phyloP scores from a whole-genome alignment of 2,797 vertebrate species.

The Odontamblyopus rebecca region DNA sequence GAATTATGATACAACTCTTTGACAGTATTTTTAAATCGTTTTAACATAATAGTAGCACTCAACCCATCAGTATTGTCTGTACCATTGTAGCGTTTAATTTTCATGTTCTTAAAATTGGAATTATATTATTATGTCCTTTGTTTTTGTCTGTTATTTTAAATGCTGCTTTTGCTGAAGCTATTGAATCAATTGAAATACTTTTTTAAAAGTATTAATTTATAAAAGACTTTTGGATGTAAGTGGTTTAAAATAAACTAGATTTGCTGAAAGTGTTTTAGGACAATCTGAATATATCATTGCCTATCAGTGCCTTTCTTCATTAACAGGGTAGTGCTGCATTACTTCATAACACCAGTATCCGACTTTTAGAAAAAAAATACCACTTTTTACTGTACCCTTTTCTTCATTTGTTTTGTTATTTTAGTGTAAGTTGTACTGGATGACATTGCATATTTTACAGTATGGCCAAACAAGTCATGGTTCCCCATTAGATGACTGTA shows the following conservation, averaged over 20 bases:
- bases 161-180: background rate
- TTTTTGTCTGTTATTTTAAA: constrained; percentile 9
- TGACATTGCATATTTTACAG: background rate
- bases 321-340: constrained; percentile 56
- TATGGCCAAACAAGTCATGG: background rate
- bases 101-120: constrained; percentile 33
- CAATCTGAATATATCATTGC: constrained; percentile 46
- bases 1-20: constrained; percentile 26
- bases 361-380: constrained; percentile 4
- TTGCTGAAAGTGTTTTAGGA: constrained; percentile 28
- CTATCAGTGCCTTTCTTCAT: constrained; percentile 40
- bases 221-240: constrained; percentile 3
- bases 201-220: constrained; percentile 32
- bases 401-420: too few species aligned
- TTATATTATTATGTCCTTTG: constrained; percentile 23
- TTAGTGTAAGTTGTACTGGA: background rate
- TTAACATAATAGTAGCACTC: constrained; percentile 36
- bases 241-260: background rate
- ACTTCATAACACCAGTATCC: constrained; percentile 25
- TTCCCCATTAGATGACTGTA: background rate
- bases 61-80: constrained; percentile 45
- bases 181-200: constrained; percentile 9
- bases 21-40: constrained; percentile 25
- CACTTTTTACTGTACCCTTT: background rate
- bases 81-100: background rate